Evolutionary conservation across 1,140 invertebrate genomes (phyloP).

Genomic region (Heterodera carotae): DNA sequence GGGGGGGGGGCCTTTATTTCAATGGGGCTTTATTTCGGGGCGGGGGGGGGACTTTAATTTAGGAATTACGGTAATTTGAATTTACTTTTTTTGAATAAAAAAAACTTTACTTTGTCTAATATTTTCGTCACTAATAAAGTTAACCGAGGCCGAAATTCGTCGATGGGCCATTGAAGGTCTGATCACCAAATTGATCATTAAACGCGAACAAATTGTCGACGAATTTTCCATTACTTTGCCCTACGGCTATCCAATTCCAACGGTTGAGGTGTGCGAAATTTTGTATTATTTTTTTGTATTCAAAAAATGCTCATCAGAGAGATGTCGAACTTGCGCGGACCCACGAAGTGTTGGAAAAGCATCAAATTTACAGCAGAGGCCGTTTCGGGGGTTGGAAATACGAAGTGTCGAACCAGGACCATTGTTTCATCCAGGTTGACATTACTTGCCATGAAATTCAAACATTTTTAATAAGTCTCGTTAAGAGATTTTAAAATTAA

Average conservation of each 20-base stretch:
- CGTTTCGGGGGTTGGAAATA: constrained; percentile 66
- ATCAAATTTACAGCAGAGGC: constrained; percentile 61
- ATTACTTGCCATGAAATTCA: too few species aligned
- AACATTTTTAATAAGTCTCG: neutral
- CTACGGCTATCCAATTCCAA: constrained; percentile 65
- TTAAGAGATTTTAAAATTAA: constrained; percentile 16
- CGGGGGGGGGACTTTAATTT: too few species aligned
- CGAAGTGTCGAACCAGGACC: constrained; percentile 57
- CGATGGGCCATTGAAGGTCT: constrained; percentile 60
- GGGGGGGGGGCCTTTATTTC: too few species aligned
- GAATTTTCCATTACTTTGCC: constrained; percentile 59
- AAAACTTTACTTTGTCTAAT: neutral
- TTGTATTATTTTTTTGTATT: constrained; percentile 20
- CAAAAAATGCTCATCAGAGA: constrained; percentile 44
- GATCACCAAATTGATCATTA: constrained; percentile 61
- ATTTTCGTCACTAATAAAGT: constrained; percentile 32
- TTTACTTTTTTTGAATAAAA: too few species aligned
- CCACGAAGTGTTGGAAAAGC: constrained; percentile 57
- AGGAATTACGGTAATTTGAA: too few species aligned
- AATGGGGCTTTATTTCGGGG: too few species aligned
- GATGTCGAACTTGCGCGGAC: constrained; percentile 61
- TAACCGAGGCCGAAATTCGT: constrained; percentile 62
- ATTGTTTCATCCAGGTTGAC: constrained; percentile 64
- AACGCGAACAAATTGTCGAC: constrained; percentile 56
- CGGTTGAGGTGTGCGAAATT: constrained; percentile 45